These are phyloP conservation scores for Bolborhynchus lineola DNA, from an alignment of 2,113 vertebrate species.

Conservation along the genomic window DNA sequence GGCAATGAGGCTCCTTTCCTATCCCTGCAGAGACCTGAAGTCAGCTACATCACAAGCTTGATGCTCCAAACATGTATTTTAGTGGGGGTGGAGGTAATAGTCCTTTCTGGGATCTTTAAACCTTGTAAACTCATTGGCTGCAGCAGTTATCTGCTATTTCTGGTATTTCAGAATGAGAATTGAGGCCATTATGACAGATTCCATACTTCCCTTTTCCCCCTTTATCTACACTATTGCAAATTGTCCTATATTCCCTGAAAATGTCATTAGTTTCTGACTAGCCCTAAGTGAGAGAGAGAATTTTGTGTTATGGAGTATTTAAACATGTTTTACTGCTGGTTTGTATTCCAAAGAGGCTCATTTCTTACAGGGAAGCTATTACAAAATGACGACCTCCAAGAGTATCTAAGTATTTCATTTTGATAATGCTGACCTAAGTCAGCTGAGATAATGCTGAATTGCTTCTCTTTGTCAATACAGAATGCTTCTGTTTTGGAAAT, in stretches of 20 bases:
- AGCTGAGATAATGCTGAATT: background rate
- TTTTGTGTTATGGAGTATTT: background rate
- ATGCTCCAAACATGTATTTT: background rate
- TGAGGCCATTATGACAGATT: background rate
- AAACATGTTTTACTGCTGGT: background rate
- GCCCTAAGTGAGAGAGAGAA: background rate
- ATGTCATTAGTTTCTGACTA: background rate
- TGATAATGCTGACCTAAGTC: background rate
- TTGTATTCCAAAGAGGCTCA: background rate
- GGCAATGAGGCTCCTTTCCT: background rate
- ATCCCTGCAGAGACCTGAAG: background rate
- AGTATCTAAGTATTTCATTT: background rate
- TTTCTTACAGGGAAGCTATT: background rate
- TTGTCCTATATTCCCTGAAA: background rate
- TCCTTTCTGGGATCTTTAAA: background rate
- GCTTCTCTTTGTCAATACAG: background rate
- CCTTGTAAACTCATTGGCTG: background rate
- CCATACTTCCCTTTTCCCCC: accelerated
- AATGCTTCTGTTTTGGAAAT: background rate
- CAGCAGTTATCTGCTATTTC: background rate
- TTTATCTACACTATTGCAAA: background rate
- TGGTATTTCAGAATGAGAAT: background rate
- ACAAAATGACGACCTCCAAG: background rate
- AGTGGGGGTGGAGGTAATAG: background rate
- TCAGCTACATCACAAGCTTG: background rate